Percentiles rank a stretch among this genome's conserved stretches.
These are phyloP conservation scores for Musca vetustissima DNA, from an alignment of 1,140 invertebrate species.

Conservation along the genomic window DNA sequence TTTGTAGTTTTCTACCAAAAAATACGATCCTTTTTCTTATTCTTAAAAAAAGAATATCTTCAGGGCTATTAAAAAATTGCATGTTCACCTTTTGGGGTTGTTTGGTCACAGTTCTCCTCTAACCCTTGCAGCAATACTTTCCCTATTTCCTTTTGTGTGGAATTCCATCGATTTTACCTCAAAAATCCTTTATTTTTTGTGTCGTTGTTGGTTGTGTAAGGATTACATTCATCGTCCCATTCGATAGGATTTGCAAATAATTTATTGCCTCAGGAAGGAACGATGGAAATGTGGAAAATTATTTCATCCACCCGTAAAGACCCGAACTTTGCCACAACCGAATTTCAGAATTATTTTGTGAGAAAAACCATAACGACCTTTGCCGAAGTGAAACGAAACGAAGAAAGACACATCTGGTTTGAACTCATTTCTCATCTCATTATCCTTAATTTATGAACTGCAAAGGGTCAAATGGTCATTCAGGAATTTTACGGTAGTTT, in stretches of 20 bases:
- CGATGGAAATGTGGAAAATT: neutral
- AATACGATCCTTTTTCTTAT: constrained; percentile 38
- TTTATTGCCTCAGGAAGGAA: neutral
- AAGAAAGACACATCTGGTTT: neutral
- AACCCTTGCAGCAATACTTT: neutral
- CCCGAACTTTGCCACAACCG: neutral
- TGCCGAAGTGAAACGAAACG: too few species aligned
- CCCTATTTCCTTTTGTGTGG: neutral
- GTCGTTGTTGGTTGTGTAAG: neutral
- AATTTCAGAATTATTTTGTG: neutral
- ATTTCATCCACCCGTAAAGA: constrained; percentile 6
- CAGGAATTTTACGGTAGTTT: neutral
- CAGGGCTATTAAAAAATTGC: neutral
- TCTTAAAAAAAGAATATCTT: constrained; percentile 17
- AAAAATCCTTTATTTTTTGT: constrained; percentile 3
- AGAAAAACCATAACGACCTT: constrained; percentile 18
- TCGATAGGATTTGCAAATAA: constrained; percentile 6
- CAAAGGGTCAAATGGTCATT: constrained; percentile 8
- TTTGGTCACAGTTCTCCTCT: neutral
- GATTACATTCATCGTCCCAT: neutral
- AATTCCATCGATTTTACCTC: constrained; percentile 1
- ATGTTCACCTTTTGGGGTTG: constrained; percentile 6
- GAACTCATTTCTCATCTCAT: constrained; percentile 8
- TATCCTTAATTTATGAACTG: neutral
- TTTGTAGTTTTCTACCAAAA: constrained; percentile 22